Percentiles rank a stretch among this genome's conserved stretches.
Evolutionary conservation across 1,140 invertebrate species (phyloP).

Genomic region (Campoletis sonorensis): DNA sequence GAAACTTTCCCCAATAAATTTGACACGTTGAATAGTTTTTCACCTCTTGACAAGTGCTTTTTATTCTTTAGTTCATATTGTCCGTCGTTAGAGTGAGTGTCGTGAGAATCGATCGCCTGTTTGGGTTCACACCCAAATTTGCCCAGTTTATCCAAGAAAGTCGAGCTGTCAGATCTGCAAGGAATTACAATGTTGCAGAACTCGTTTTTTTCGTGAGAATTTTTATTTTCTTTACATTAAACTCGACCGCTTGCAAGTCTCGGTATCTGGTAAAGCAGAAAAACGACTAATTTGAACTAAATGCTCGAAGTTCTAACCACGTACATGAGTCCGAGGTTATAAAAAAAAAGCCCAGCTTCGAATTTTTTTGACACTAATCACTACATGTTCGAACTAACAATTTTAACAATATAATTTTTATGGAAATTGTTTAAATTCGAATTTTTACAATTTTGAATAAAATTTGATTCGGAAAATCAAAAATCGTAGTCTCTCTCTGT

Average conservation of each 20-base stretch:
- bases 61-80: constrained; percentile 80
- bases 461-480: too few species aligned
- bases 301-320: neutral
- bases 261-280: too few species aligned
- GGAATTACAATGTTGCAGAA: constrained; percentile 43
- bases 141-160: constrained; percentile 99
- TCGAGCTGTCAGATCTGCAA: constrained; percentile 94
- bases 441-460: too few species aligned
- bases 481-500: too few species aligned
- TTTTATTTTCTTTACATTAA: too few species aligned
- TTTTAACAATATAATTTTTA: too few species aligned
- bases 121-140: constrained; percentile 95
- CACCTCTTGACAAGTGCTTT: constrained; percentile 16
- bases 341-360: too few species aligned
- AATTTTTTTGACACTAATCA: too few species aligned
- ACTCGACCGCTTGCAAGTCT: too few species aligned
- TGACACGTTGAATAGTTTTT: constrained; percentile 1
- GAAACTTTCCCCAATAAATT: constrained; percentile 1
- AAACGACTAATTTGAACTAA: neutral
- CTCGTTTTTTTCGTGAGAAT: neutral
- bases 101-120: constrained; percentile 87
- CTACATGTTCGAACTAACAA: too few species aligned
- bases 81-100: constrained; percentile 88
- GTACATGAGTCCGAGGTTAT: too few species aligned
- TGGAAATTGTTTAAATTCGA: too few species aligned